phyloP scores from a whole-genome alignment of 2,113 vertebrate genomes.

The Oxygymnocypris stewartii region DNA sequence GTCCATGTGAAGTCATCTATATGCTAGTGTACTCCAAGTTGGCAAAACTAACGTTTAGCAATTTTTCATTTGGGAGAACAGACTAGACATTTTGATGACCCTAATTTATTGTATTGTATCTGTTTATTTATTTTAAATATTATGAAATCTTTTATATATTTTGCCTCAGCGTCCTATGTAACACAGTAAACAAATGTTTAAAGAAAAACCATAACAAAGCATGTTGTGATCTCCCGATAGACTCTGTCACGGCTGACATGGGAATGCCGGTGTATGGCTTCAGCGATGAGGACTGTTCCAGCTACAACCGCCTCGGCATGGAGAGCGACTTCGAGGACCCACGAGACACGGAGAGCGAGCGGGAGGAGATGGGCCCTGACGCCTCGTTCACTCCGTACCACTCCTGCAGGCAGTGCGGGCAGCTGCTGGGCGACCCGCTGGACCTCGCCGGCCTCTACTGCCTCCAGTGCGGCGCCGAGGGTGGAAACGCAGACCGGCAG shows the following conservation, averaged over 20 bases:
- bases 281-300: constrained; percentile 86
- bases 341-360: constrained; percentile 70
- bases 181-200: neutral
- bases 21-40: too few relatives aligned
- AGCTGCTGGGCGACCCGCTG: constrained; percentile 76
- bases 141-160: neutral
- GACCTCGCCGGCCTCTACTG: constrained; percentile 75
- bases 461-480: constrained; percentile 71
- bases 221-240: constrained; percentile 76
- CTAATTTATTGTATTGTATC: too few relatives aligned
- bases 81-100: too few relatives aligned
- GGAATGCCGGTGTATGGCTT: constrained; percentile 84
- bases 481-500: constrained; percentile 61
- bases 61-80: too few relatives aligned
- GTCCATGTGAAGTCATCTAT: too few relatives aligned
- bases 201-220: neutral
- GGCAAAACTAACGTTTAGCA: too few relatives aligned
- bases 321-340: constrained; percentile 87
- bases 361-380: constrained; percentile 67
- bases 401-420: constrained; percentile 86
- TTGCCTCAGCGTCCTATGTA: neutral
- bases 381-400: constrained; percentile 71
- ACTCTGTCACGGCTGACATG: constrained; percentile 76
- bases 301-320: constrained; percentile 83
- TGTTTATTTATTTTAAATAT: neutral